Percentiles rank a stretch among this genome's conserved stretches.
Evolutionary conservation across 2,888 invertebrate species (phyloP).

Genomic region (Priocnemis perturbator): DNA sequence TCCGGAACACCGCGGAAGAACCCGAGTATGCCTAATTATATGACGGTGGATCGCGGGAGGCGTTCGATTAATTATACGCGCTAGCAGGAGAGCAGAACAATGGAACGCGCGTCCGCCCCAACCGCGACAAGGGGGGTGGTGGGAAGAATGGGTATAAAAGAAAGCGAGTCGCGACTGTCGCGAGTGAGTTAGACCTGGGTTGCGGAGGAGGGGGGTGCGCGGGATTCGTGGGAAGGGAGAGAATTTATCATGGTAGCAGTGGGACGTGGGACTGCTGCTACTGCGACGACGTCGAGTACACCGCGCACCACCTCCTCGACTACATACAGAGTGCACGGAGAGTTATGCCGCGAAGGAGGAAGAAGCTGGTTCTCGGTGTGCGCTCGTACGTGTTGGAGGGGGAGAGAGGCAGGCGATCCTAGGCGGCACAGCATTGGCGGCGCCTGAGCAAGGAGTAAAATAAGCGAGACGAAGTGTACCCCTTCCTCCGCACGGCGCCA

Average conservation of each 20-base stretch:
- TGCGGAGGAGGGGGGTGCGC: background rate
- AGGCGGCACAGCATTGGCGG: slow-evolving; percentile 52
- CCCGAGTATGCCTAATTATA: too few species aligned
- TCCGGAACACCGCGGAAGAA: too few species aligned
- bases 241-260: background rate
- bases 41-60: too few species aligned
- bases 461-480: slow-evolving; percentile 58
- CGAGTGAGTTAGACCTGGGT: background rate
- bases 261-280: background rate
- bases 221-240: background rate
- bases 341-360: slow-evolving; percentile 7
- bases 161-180: background rate
- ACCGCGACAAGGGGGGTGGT: background rate
- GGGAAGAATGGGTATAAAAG: background rate
- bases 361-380: background rate
- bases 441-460: slow-evolving; percentile 54
- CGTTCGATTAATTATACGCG: background rate
- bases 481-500: slow-evolving; percentile 40
- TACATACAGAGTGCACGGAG: background rate
- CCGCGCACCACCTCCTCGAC: slow-evolving; percentile 44
- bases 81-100: background rate
- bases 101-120: background rate
- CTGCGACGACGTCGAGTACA: slow-evolving; percentile 52
- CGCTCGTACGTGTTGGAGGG: slow-evolving; percentile 20
- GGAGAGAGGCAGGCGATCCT: slow-evolving; percentile 32